phyloP scores from a whole-genome alignment of 2,888 invertebrate genomes.

The Siphonodentalium dalli region DNA sequence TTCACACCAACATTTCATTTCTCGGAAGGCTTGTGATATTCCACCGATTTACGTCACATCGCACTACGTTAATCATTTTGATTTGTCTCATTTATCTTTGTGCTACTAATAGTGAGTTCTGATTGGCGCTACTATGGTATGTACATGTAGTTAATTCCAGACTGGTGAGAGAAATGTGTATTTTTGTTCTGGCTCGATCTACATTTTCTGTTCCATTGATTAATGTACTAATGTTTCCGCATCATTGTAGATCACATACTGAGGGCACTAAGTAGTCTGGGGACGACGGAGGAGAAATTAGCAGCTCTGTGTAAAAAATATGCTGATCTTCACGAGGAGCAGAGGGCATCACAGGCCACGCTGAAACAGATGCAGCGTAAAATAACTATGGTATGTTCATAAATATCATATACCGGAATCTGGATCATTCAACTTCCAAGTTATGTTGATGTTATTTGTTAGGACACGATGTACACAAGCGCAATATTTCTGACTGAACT shows the following conservation, averaged over 20 bases:
- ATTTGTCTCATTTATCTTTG: no score
- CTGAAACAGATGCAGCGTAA: constrained; percentile 61
- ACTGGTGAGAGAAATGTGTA: not conserved
- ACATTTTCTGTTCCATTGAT: not conserved
- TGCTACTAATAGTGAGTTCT: no score
- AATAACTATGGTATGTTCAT: constrained; percentile 53
- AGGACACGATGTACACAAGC: no score
- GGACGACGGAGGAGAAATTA: constrained; percentile 75
- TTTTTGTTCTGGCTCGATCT: not conserved
- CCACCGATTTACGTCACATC: no score
- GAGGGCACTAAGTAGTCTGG: constrained; percentile 66
- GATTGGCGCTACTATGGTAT: no score
- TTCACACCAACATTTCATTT: no score
- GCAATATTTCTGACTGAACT: not conserved
- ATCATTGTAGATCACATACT: constrained; percentile 72
- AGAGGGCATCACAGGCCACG: constrained; percentile 63
- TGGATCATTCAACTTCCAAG: not conserved
- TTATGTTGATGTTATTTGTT: no score
- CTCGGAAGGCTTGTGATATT: no score
- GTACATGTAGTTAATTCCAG: not conserved
- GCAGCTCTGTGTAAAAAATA: constrained; percentile 78
- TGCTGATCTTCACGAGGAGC: constrained; percentile 78
- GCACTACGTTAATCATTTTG: no score
- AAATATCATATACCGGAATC: not conserved
- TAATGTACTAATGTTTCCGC: not conserved